These are phyloP conservation scores for Spondyliosoma cantharus DNA, from an alignment of 2,797 vertebrate genomes.

Conservation along the genomic window DNA sequence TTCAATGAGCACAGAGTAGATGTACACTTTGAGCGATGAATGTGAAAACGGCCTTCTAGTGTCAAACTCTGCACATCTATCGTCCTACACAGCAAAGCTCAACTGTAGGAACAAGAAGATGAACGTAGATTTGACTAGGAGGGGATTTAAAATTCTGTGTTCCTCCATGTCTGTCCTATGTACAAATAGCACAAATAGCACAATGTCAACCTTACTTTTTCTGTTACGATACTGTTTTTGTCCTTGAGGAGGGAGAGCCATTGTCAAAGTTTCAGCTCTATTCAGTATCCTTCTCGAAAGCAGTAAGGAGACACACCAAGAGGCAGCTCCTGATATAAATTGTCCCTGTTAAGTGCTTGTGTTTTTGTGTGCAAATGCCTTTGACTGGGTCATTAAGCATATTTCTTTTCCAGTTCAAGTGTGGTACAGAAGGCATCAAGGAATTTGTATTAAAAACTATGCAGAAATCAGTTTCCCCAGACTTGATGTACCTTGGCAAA, in stretches of 20 bases:
- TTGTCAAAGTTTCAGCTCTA: conserved; percentile 23
- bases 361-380: conserved; percentile 36
- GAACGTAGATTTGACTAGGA: too few relatives aligned
- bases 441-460: not conserved
- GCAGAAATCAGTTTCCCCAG: conserved; percentile 7
- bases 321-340: conserved; percentile 22
- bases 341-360: conserved; percentile 44
- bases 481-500: conserved; percentile 20
- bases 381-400: conserved; percentile 46
- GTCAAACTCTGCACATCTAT: too few relatives aligned
- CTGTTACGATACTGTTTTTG: not conserved
- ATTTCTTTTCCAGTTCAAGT: conserved; percentile 6
- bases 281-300: conserved; percentile 21
- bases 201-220: not conserved
- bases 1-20: too few relatives aligned
- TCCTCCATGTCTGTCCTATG: not conserved
- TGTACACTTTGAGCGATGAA: too few relatives aligned
- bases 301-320: conserved; percentile 35
- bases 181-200: not conserved
- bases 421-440: conserved; percentile 14
- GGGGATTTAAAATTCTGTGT: not conserved
- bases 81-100: too few relatives aligned
- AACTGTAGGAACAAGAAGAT: too few relatives aligned
- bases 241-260: conserved; percentile 19
- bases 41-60: too few relatives aligned